Base-by-base conservation (phyloP, 2,797 vertebrate species). In the Fistularia tabacaria region DNA sequence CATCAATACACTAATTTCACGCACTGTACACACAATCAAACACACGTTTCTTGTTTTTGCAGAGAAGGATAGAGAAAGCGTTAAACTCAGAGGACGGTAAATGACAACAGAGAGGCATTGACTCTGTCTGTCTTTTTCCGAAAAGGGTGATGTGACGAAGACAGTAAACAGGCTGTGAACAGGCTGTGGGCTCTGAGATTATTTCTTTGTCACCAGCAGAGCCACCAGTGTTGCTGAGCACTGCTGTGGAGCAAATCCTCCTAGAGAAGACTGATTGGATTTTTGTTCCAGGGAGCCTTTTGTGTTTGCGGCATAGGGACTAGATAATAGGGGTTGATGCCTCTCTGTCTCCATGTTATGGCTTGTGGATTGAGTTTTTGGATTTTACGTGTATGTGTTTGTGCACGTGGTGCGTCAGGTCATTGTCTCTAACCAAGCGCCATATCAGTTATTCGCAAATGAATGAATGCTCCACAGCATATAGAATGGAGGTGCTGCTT, bases 251-350 rank as follows among this genome's bases (percentile, higher is more conserved):
- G 75, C 81, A 87, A 88, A 90, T 89, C 88, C 89, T 90, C 85
- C 87, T 72, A 83, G 83, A 86, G 82, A 88, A 74, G 83, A 79
- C 82, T 88, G 82, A 90, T 89, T 89, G 87, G 81, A 89, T 90
- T 90, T 89, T 88, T 87, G 85, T 88, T 91, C 86, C 80, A 82
- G 77, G 74, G 83, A 84, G 88, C 85, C 86, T 89, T 90, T 90
- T 91, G 88, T 91, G 85, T 89, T 86, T 82, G 77, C 81, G 81
- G 85, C 82, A 82, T 82, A 84, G 85, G 83, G 85, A 89, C 84
- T 83, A 82, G 88, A 89, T 90, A 87, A 90, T 90, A 87, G 84
- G 88, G 83, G 83, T 85, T 81, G 83, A 82, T 87, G 86, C 85
- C 77, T 80, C 78, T 85, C 77, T 69, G 83, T 87, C 78, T 82